Evolutionary conservation across 2,113 vertebrate genomes (phyloP).

Genomic region (Pollimyrus isidori): DNA sequence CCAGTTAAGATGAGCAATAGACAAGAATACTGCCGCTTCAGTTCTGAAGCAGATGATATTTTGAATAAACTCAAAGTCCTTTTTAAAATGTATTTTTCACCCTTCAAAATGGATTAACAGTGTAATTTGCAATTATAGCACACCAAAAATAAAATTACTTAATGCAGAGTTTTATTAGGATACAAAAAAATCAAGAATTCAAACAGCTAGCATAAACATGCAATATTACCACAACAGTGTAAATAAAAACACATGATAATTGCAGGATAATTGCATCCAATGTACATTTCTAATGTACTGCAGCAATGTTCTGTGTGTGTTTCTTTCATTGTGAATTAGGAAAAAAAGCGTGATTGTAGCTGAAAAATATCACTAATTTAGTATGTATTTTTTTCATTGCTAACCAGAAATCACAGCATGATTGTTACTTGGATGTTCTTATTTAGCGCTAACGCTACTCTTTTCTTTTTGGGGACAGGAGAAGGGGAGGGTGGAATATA

Average conservation of each 20-base stretch:
- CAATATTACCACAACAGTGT: neutral
- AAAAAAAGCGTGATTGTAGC: neutral
- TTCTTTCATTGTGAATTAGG: neutral
- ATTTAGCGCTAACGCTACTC: neutral
- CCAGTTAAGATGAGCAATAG: neutral
- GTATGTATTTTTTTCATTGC: neutral
- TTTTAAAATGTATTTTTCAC: neutral
- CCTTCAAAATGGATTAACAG: neutral
- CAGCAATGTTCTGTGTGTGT: neutral
- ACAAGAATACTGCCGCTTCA: neutral
- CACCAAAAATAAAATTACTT: neutral
- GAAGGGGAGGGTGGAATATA: neutral
- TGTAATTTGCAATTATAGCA: neutral
- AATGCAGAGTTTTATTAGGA: neutral
- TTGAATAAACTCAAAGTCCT: neutral
- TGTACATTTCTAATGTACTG: neutral
- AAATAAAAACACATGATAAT: too few species aligned
- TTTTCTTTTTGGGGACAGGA: neutral
- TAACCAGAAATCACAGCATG: neutral
- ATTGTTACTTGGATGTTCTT: neutral
- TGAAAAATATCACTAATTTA: neutral
- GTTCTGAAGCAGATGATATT: neutral
- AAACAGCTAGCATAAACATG: neutral
- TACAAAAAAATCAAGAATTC: neutral
- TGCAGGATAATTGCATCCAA: neutral